These are phyloP conservation scores for Pediacus dermestoides DNA, from an alignment of 2,888 invertebrate genomes.

Conservation along the genomic window DNA sequence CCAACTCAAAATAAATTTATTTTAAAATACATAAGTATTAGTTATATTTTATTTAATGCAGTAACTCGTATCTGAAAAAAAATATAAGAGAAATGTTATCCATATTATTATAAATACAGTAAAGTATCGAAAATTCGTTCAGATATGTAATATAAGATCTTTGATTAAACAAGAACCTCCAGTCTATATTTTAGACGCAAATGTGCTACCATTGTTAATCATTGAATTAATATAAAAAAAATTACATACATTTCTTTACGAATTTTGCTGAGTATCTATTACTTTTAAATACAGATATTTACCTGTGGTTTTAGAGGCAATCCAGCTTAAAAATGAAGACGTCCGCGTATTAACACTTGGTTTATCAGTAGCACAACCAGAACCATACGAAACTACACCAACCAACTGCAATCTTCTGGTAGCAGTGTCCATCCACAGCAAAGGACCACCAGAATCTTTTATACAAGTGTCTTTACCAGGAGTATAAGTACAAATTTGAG, in stretches of 20 bases:
- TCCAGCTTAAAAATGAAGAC: conserved; percentile 56
- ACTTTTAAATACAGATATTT: conserved; percentile 10
- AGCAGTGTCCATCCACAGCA: conserved; percentile 50
- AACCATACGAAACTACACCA: conserved; percentile 59
- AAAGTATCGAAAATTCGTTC: too few relatives aligned
- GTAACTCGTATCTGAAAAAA: conserved; percentile 32
- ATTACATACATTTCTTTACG: too few relatives aligned
- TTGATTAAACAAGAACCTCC: too few relatives aligned
- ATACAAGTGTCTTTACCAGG: conserved; percentile 36
- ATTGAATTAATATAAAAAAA: too few relatives aligned
- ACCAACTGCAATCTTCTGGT: conserved; percentile 46
- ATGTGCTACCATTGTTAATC: too few relatives aligned
- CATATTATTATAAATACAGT: too few relatives aligned
- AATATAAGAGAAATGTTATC: too few relatives aligned
- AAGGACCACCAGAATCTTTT: conserved; percentile 38
- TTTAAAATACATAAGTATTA: too few relatives aligned
- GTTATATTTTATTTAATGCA: conserved; percentile 35
- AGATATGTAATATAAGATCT: too few relatives aligned
- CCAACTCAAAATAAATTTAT: too few relatives aligned
- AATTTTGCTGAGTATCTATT: conserved; percentile 10
- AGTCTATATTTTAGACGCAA: too few relatives aligned
- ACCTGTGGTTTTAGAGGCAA: conserved; percentile 38
- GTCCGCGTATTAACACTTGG: conserved; percentile 59
- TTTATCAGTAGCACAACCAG: conserved; percentile 51
- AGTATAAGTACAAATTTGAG: conserved; percentile 36